Evolutionary conservation across 1,140 invertebrate genomes (phyloP).

Genomic region (Drosophila nebulosa): DNA sequence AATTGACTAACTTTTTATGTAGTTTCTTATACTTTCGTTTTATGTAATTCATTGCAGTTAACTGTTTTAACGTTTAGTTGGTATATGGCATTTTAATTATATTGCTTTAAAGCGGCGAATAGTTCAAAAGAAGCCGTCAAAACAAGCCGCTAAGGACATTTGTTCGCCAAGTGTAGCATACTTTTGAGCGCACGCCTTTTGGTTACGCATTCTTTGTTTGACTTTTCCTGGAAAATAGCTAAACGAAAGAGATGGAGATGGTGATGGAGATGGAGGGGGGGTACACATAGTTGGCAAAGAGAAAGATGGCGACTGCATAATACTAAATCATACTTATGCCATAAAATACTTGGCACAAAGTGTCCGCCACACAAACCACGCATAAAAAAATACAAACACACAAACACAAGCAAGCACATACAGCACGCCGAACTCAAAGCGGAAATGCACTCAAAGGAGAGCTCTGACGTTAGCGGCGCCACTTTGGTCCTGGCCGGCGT

Average conservation of each 20-base stretch:
- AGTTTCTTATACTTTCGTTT: too few species aligned
- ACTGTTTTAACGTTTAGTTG: background rate
- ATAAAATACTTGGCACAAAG: constrained; percentile 9
- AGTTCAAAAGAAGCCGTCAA: background rate
- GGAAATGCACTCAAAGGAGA: constrained; percentile 12
- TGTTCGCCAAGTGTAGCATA: constrained; percentile 1
- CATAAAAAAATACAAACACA: constrained; percentile 6
- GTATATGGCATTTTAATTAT: background rate
- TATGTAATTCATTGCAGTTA: background rate
- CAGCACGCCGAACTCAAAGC: background rate
- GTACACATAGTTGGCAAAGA: background rate
- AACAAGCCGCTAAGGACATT: background rate
- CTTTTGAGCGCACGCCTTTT: constrained; percentile 7
- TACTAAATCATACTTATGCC: constrained; percentile 10
- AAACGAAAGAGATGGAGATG: background rate
- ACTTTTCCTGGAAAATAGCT: constrained; percentile 3
- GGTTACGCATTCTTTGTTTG: constrained; percentile 8
- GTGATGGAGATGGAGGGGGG: background rate
- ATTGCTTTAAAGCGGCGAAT: background rate
- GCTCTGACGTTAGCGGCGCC: constrained; percentile 4
- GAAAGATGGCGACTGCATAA: background rate
- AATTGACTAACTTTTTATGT: too few species aligned
- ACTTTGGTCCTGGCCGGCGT: constrained; percentile 1
- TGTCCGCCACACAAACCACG: constrained; percentile 8
- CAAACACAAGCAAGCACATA: background rate